Evolutionary conservation across 2,113 vertebrate genomes (phyloP).

Genomic region (Mirounga angustirostris): DNA sequence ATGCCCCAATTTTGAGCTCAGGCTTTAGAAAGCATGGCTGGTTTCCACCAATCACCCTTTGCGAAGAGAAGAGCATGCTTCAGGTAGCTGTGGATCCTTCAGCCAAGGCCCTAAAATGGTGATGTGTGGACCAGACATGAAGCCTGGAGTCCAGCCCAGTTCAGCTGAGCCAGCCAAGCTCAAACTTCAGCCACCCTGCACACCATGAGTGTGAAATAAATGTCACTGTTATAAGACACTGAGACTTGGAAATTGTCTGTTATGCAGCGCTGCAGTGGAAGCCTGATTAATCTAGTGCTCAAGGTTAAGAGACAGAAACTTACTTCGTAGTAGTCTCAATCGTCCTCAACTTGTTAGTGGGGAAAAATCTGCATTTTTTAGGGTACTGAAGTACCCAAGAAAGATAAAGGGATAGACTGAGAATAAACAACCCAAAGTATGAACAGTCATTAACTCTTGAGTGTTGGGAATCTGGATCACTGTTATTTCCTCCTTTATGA

Average conservation of each 20-base stretch:
- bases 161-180: background rate
- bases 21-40: background rate
- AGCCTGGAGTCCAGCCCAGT: background rate
- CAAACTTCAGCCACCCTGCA: background rate
- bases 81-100: background rate
- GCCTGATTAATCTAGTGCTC: background rate
- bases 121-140: background rate
- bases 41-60: background rate
- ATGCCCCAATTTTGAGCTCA: background rate
- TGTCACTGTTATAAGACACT: background rate
- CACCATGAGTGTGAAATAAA: fast-evolving
- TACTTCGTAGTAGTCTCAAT: background rate
- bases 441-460: background rate
- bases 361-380: background rate
- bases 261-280: background rate
- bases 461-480: background rate
- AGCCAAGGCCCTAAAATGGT: background rate
- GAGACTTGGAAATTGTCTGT: background rate
- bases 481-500: background rate
- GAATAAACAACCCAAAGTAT: background rate
- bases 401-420: background rate
- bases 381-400: background rate
- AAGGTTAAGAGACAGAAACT: background rate
- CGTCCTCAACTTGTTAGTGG: background rate
- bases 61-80: background rate